Base-by-base conservation (phyloP, 2,113 vertebrate genomes). In the Mustelus asterias region DNA sequence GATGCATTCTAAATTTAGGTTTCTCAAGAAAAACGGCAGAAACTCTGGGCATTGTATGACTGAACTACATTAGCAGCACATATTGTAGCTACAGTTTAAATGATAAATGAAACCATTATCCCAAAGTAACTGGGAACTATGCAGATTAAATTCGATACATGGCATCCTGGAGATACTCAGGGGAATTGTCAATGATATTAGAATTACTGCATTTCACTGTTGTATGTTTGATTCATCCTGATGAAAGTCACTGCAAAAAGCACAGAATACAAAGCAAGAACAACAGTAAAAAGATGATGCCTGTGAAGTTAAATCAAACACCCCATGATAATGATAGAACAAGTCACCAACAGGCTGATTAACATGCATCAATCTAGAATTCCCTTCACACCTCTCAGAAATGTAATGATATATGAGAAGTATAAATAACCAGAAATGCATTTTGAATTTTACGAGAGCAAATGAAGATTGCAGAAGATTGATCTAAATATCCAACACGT, bases 221-320 rank as follows among this genome's bases (percentile, higher is more conserved):
- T 83, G 37, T 20, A 83, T 83, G 80, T 83, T 83, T 83, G 80
- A 83, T 83, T 83, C 78, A 83, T 41, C 78, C 80, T 83, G 80
- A 83, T 83, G 37, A 83, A 83, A 83, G 80, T 44, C 80, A 83
- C 80, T 58, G 54, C 24, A 44, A 48, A 94, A 72, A 48, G 41
- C 67, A 72, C 8, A 1, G 41, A 48, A 70, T 69, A 41, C 22
- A 44, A 95, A 41, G 63, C 3, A 2, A 70, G 41, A 54, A 88
- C 48, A 88, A 88, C 41, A 88, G 86, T 89, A 89, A 89, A 89
- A 89, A 58, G 86, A 89, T 29, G 41, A 44, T 18, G 80, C 48
- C 48, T 89, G 29, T 54, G 86, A 89, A 83, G 80, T 83, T 44
- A 44, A 83, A 83, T 83, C 80, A 83, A 83, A 83, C 44, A 89